phyloP scores from a whole-genome alignment of 2,113 vertebrate species.

The Manacus vitellinus region DNA sequence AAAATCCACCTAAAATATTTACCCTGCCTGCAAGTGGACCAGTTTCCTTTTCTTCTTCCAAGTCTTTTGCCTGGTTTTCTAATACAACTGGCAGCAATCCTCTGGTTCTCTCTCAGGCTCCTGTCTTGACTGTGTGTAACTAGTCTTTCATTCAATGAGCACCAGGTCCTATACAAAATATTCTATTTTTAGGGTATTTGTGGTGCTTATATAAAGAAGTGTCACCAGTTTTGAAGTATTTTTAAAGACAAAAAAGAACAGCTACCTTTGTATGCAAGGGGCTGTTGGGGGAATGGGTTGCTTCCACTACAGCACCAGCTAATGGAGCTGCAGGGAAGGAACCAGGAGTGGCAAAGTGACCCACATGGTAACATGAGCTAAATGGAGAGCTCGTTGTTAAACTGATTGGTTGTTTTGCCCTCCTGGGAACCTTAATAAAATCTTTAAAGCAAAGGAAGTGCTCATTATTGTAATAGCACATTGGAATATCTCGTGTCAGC shows the following conservation, averaged over 20 bases:
- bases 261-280: background rate
- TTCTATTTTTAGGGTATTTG: conserved; percentile 29
- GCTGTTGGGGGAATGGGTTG: background rate
- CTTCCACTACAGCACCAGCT: background rate
- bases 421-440: background rate
- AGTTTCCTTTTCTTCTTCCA: background rate
- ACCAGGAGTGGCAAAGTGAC: background rate
- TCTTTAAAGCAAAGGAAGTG: background rate
- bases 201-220: background rate
- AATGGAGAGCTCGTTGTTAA: background rate
- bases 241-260: background rate
- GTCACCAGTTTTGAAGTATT: background rate
- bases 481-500: background rate
- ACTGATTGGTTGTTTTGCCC: background rate
- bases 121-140: background rate
- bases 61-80: background rate
- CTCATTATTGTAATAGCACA: background rate
- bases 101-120: background rate
- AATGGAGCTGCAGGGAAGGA: background rate
- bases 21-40: background rate
- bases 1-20: background rate
- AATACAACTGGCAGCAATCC: background rate
- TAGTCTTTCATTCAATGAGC: background rate
- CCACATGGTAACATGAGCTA: background rate
- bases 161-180: background rate